Percentiles rank a stretch among this genome's conserved stretches.
Conservation (phyloP, 2,113 vertebrate species). For the Gnathonemus echidnorhynchus region DNA sequence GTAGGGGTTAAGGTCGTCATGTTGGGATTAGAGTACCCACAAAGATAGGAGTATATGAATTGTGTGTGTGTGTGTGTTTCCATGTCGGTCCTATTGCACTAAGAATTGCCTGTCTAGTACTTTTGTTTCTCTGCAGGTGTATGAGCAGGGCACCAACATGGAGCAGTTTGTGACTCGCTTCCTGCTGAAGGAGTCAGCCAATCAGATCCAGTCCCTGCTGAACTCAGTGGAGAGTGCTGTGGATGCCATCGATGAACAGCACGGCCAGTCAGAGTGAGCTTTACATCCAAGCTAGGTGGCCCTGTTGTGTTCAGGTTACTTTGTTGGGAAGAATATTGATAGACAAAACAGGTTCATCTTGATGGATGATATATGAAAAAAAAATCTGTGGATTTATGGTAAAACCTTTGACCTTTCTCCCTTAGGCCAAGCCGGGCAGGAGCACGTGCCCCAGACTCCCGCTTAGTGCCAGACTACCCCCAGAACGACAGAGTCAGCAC, state of each 20-base stretch:
- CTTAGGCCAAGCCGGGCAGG: constrained; percentile 52
- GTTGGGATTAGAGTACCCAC: no score
- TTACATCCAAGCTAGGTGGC: neutral
- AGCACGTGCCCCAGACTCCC: constrained; percentile 54
- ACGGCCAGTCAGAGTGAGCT: constrained; percentile 73
- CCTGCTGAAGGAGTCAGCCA: constrained; percentile 90
- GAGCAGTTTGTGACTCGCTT: constrained; percentile 96
- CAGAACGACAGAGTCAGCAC: constrained; percentile 67
- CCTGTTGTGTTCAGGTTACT: neutral
- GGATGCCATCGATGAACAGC: constrained; percentile 91
- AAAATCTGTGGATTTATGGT: neutral
- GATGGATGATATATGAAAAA: neutral
- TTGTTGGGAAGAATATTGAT: constrained; percentile 51
- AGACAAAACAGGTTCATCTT: neutral
- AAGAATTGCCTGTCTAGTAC: neutral
- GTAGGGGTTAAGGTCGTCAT: no score
- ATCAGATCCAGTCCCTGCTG: constrained; percentile 90
- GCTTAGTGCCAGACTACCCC: constrained; percentile 63
- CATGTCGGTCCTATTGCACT: neutral
- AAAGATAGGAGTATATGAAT: no score
- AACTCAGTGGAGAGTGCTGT: constrained; percentile 93
- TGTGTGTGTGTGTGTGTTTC: neutral
- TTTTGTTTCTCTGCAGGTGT: constrained; percentile 62
- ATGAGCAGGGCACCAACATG: constrained; percentile 83
- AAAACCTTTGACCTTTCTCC: constrained; percentile 54